Evolutionary conservation across 1,140 invertebrate species (phyloP), one percentile per base, ranked within the genome.

Genomic region (Hirudo medicinalis): DNA sequence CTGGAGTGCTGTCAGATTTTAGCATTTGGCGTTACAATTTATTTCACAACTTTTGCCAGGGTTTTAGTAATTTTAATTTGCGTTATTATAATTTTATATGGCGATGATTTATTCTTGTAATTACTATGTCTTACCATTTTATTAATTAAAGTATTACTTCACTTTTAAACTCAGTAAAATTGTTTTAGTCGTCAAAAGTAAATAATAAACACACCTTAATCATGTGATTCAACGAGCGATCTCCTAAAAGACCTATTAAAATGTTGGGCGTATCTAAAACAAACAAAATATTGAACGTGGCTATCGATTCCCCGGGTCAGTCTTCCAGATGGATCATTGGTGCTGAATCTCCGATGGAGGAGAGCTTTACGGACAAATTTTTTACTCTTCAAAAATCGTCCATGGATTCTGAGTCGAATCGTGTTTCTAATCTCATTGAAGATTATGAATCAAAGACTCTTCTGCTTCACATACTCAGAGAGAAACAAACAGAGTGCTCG

Each of bases 161-260:
- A 49, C 43, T 49, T 49, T 49, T 49, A 49, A 17, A 49, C 43
- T 3, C 32, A 49, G 1, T 49, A 15, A 49, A 49, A 25, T 8
- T 63, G 4, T 1, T 63, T 22, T 32, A 63, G 29, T 32, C 27
- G 8, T n/a, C 11, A 63, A 63, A 22, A 32, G 29, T 32, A 63
- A 63, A 63, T 63, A 63, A 63, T 32, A 63, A 63, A 63, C 57
- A 63, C 32, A 36, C 32, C 32, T 36, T 6, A 32, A 63, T 25
- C 29, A 32, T 63, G 22, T 32, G 22, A 63, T 32, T 19, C 57
- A 63, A n/a, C 57, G 19, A 63, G 9, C 9, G 22, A 2, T 25
- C 57, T 63, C 22, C 57, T 15, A 11, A 25, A 63, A 19, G 20
- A n/a, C 9, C 54, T n/a, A 57, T 25, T 49, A 49, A 49, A 49